phyloP scores from a whole-genome alignment of 2,113 vertebrate genomes.

The Labeo catla region DNA sequence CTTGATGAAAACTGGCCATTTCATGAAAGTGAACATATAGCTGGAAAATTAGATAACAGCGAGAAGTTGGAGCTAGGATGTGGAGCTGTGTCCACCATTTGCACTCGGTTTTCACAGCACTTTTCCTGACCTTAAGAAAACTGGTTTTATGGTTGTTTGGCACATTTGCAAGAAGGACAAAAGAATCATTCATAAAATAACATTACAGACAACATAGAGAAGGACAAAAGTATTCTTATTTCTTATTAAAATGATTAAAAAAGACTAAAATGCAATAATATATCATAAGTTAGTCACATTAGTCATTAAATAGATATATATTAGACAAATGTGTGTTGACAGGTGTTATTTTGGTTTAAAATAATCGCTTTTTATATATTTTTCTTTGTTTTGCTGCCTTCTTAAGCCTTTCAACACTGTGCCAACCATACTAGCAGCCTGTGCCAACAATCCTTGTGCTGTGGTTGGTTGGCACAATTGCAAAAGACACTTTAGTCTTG shows the following conservation, averaged over 20 bases:
- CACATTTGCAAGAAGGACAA: not conserved
- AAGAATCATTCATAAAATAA: too few species aligned
- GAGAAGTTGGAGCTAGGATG: not conserved
- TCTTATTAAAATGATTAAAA: not conserved
- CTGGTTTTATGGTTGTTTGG: not conserved
- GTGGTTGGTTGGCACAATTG: not conserved
- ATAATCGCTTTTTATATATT: not conserved
- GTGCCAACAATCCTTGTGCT: not conserved
- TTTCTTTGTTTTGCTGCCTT: not conserved
- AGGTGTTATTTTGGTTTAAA: not conserved
- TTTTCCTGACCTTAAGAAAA: not conserved
- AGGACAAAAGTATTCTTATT: not conserved
- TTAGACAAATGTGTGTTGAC: not conserved
- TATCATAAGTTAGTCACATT: not conserved
- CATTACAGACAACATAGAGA: not conserved
- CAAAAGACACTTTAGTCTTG: not conserved
- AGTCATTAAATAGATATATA: not conserved
- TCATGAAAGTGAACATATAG: conserved; percentile 33
- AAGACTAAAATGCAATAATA: not conserved
- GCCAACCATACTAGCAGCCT: not conserved
- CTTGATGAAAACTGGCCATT: conserved; percentile 35
- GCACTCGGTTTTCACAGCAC: not conserved
- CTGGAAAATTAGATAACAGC: conserved; percentile 29
- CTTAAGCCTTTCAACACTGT: not conserved
- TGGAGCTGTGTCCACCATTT: not conserved